Conservation (phyloP, 2,113 vertebrate species). For the Collichthys lucidus region DNA sequence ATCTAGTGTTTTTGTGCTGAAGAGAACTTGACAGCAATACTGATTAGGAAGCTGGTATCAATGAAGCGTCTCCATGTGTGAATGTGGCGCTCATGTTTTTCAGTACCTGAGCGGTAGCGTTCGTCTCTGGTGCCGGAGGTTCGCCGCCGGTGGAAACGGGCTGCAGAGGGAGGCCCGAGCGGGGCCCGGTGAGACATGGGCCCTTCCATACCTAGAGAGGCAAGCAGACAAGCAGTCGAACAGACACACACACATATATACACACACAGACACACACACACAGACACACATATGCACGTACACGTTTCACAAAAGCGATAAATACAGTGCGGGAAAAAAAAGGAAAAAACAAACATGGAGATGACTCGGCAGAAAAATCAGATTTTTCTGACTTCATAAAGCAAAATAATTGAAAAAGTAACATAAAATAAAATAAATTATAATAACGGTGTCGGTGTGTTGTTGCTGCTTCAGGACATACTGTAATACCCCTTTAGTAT, state of each 20-base stretch:
- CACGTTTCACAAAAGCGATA: constrained; percentile 56
- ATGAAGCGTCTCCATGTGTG: neutral
- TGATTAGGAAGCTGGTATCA: no score
- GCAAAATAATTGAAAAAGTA: constrained; percentile 49
- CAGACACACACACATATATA: neutral
- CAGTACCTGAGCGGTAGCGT: constrained; percentile 94
- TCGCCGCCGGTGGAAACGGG: constrained; percentile 95
- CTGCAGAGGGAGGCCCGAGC: constrained; percentile 91
- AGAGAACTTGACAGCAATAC: neutral
- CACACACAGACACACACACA: constrained; percentile 21
- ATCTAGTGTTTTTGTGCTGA: neutral
- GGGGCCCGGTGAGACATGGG: constrained; percentile 93
- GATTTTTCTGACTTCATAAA: constrained; percentile 68
- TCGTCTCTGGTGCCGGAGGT: constrained; percentile 98
- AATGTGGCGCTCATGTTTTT: neutral
- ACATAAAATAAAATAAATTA: constrained; percentile 16
- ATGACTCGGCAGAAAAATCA: constrained; percentile 68
- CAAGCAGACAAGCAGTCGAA: constrained; percentile 63
- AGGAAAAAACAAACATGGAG: constrained; percentile 70
- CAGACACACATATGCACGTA: constrained; percentile 25
- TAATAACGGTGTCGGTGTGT: constrained; percentile 10
- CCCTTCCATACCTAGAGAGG: constrained; percentile 91
- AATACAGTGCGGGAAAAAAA: constrained; percentile 11
- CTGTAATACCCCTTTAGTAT: constrained; percentile 16
- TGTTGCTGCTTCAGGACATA: neutral